These are phyloP conservation scores for Oxytorus armatus DNA, from an alignment of 2,888 invertebrate species.

Conservation along the genomic window DNA sequence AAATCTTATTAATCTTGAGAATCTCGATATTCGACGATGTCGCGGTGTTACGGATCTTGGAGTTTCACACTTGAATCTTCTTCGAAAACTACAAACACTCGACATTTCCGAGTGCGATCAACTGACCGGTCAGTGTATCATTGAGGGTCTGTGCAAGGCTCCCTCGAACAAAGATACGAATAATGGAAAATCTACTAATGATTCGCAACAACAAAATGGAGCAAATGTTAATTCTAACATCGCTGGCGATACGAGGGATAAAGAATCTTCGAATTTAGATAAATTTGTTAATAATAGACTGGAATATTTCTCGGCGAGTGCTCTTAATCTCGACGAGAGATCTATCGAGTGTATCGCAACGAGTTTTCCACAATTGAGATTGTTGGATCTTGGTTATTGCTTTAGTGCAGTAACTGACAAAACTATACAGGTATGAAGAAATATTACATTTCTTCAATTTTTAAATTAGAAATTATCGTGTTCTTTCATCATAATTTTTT, in stretches of 20 bases:
- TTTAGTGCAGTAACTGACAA: constrained; percentile 90
- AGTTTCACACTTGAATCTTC: constrained; percentile 85
- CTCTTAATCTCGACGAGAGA: constrained; percentile 87
- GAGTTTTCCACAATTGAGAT: constrained; percentile 86
- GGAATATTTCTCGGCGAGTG: constrained; percentile 86
- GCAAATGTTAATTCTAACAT: constrained; percentile 64
- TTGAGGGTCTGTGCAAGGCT: constrained; percentile 86
- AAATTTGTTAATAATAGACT: constrained; percentile 78
- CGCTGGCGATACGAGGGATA: constrained; percentile 1
- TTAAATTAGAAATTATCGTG: too few relatives aligned
- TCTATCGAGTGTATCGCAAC: constrained; percentile 87
- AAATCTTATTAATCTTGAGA: constrained; percentile 86
- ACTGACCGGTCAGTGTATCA: constrained; percentile 87
- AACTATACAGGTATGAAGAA: constrained; percentile 84
- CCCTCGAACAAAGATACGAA: background rate
- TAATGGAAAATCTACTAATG: background rate
- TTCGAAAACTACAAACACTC: constrained; percentile 86
- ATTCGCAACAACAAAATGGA: constrained; percentile 30
- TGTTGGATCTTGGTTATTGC: constrained; percentile 89
- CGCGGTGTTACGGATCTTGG: constrained; percentile 88
- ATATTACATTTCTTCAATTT: background rate
- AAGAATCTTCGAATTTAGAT: constrained; percentile 75
- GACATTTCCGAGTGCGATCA: constrained; percentile 90
- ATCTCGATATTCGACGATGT: constrained; percentile 88
- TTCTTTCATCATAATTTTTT: background rate